A percentile compares a stretch with the other conserved stretches of the same genome.
Evolutionary conservation across 2,888 invertebrate species (phyloP).

Genomic region (Archips xylosteana): DNA sequence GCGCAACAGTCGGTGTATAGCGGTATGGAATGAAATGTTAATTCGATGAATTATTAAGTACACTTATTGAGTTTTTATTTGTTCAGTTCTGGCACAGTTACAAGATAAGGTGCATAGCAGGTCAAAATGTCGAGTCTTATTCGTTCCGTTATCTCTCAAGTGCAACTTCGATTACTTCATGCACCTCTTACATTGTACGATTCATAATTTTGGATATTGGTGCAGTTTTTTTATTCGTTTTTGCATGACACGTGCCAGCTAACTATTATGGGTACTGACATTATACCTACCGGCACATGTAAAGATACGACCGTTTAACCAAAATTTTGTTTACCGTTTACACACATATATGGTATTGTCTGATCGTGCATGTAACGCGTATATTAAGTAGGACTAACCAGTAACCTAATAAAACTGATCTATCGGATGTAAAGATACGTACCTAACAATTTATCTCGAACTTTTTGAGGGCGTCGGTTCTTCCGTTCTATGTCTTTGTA

Average conservation of each 20-base stretch:
- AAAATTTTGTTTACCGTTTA: too few relatives aligned
- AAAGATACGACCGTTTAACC: too few relatives aligned
- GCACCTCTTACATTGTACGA: background rate
- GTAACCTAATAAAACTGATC: too few relatives aligned
- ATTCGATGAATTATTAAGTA: background rate
- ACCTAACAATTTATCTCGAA: background rate
- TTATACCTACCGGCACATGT: too few relatives aligned
- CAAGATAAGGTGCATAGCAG: background rate
- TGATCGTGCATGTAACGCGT: background rate
- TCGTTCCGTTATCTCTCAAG: background rate
- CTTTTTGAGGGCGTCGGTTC: background rate
- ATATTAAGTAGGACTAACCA: too few relatives aligned
- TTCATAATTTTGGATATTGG: too few relatives aligned
- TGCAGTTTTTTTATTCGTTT: background rate
- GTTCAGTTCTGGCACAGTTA: background rate
- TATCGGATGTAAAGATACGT: too few relatives aligned
- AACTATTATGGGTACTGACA: too few relatives aligned
- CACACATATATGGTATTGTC: too few relatives aligned
- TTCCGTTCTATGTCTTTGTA: background rate
- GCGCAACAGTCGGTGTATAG: too few relatives aligned
- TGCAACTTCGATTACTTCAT: background rate
- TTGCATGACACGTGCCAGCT: too few relatives aligned
- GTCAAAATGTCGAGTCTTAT: background rate
- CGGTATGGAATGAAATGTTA: too few relatives aligned
- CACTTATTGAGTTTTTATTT: background rate